These are phyloP conservation scores for Pagetopsis macropterus DNA, from an alignment of 2,797 vertebrate species.

Conservation along the genomic window DNA sequence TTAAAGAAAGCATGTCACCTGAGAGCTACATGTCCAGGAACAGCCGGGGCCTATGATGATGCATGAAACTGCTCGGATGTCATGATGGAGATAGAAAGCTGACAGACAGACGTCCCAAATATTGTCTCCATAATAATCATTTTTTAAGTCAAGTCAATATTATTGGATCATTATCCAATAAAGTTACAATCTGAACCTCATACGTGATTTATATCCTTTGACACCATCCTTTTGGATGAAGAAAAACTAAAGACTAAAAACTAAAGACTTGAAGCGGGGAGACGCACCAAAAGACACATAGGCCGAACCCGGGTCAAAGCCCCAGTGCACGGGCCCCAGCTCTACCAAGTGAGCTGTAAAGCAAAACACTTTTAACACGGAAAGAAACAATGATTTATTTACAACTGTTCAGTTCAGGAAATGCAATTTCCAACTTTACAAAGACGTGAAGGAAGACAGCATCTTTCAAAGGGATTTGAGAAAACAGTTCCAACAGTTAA, in stretches of 20 bases:
- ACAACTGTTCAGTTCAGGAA: background rate
- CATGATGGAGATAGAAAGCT: background rate
- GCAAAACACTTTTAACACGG: background rate
- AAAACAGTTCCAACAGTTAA: conserved; percentile 26
- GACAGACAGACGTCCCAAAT: background rate
- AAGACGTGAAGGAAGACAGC: background rate
- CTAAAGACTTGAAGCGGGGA: background rate
- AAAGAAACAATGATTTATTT: background rate
- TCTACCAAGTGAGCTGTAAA: no score
- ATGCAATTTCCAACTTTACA: background rate
- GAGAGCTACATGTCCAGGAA: background rate
- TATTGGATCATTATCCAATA: background rate
- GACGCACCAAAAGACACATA: no score
- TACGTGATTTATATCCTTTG: no score
- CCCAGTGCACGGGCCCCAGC: no score
- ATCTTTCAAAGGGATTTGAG: background rate
- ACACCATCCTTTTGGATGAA: no score
- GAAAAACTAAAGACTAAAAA: no score
- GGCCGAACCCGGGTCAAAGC: no score
- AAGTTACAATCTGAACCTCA: no score
- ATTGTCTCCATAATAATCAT: background rate
- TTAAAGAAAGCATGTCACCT: background rate
- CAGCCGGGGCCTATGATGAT: background rate
- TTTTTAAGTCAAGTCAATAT: background rate
- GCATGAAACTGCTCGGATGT: background rate